phyloP scores from a whole-genome alignment of 2,888 invertebrate genomes.

The Sisyra terminalis region DNA sequence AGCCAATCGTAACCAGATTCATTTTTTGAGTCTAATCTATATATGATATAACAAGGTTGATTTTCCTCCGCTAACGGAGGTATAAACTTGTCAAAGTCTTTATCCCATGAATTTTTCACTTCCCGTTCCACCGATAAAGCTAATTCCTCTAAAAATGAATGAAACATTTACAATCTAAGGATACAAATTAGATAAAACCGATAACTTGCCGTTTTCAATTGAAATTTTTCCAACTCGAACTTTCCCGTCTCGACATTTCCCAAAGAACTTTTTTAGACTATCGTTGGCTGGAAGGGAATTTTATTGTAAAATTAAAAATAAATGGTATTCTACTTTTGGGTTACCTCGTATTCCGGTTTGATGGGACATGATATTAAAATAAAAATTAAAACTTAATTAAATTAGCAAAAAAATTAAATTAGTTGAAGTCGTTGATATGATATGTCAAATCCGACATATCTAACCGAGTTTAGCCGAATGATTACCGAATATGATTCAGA shows the following conservation, averaged over 20 bases:
- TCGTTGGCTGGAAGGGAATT: slow-evolving; percentile 51
- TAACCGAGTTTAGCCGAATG: too few species aligned
- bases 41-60: slow-evolving; percentile 80
- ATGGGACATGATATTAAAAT: slow-evolving; percentile 53
- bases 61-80: slow-evolving; percentile 53
- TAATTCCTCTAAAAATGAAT: slow-evolving; percentile 48
- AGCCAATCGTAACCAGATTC: slow-evolving; percentile 83
- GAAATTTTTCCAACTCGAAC: slow-evolving; percentile 66
- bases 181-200: slow-evolving; percentile 6
- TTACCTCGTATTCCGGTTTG: slow-evolving; percentile 85
- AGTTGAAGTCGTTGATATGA: too few species aligned
- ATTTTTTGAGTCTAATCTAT: slow-evolving; percentile 58
- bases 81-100: slow-evolving; percentile 66
- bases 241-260: slow-evolving; percentile 67
- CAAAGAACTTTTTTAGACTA: slow-evolving; percentile 61
- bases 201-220: slow-evolving; percentile 62
- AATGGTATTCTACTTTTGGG: too few species aligned
- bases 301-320: slow-evolving; percentile 8
- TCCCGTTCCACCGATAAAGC: slow-evolving; percentile 46
- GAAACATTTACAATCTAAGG: slow-evolving; percentile 11
- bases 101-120: slow-evolving; percentile 63
- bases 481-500: too few species aligned
- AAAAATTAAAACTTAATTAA: too few species aligned
- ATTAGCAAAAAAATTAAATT: too few species aligned
- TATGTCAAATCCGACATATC: too few species aligned